Evolutionary conservation across 2,797 vertebrate genomes (phyloP).

Genomic region (Pseudochirops corinnae): DNA sequence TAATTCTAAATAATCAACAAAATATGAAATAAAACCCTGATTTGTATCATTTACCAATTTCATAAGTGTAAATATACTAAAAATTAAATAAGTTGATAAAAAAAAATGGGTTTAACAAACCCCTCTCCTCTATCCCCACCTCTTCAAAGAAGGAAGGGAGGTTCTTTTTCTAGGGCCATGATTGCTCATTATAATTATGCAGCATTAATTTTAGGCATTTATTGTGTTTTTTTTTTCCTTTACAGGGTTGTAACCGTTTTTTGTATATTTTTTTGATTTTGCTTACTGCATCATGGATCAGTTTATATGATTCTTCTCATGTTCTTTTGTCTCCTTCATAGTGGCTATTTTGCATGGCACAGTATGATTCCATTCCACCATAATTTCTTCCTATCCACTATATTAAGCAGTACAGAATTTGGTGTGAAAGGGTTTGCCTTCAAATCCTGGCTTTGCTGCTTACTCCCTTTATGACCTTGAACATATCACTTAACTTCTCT

Average conservation of each 20-base stretch:
- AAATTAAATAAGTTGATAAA: not conserved
- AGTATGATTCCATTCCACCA: not conserved
- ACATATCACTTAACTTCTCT: too few relatives aligned
- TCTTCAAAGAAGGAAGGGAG: not conserved
- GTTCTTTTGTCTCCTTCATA: not conserved
- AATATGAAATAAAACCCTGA: not conserved
- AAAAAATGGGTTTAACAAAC: not conserved
- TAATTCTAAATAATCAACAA: not conserved
- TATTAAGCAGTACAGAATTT: too few relatives aligned
- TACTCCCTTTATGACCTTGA: too few relatives aligned
- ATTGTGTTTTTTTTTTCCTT: not conserved
- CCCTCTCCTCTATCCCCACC: not conserved
- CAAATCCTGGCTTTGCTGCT: too few relatives aligned
- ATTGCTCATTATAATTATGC: not conserved
- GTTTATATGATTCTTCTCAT: not conserved
- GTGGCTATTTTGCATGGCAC: not conserved
- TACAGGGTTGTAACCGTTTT: not conserved
- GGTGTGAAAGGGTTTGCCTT: too few relatives aligned
- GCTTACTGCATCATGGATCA: not conserved
- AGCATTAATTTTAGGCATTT: too few relatives aligned
- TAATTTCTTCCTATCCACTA: too few relatives aligned
- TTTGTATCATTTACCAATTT: not conserved
- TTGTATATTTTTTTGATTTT: not conserved
- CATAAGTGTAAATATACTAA: not conserved
- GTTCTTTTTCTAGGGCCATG: not conserved